A percentile compares a stretch with the other conserved stretches of the same genome.
phyloP scores from a whole-genome alignment of 2,888 invertebrate species.

The Theristus sp. region DNA sequence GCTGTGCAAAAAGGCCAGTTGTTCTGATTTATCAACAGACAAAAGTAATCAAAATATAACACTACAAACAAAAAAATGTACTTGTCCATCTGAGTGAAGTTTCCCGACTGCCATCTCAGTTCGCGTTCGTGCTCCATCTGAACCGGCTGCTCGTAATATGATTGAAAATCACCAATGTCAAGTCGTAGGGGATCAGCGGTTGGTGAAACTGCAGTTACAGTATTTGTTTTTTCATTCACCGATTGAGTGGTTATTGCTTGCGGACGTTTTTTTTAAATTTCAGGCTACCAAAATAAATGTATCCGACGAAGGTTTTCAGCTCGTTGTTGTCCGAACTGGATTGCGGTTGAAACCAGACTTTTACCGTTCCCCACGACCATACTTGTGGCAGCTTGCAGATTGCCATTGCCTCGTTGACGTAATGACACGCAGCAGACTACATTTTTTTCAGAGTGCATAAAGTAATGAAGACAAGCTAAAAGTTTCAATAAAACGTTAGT shows the following conservation, averaged over 20 bases:
- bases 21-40: no score
- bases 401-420: slow-evolving; percentile 24
- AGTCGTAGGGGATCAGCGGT: slow-evolving; percentile 26
- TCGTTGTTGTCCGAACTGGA: slow-evolving; percentile 14
- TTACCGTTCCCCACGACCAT: slow-evolving; percentile 27
- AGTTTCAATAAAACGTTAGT: no score
- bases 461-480: background rate
- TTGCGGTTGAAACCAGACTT: slow-evolving; percentile 26
- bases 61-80: no score
- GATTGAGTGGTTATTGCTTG: no score
- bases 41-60: no score
- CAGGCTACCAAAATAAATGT: slow-evolving; percentile 25
- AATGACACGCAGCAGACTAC: slow-evolving; percentile 18
- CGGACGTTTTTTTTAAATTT: no score
- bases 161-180: slow-evolving; percentile 23
- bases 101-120: slow-evolving; percentile 25
- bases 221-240: no score
- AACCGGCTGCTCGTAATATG: slow-evolving; percentile 25
- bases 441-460: background rate
- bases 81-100: slow-evolving; percentile 22
- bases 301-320: slow-evolving; percentile 27
- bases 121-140: slow-evolving; percentile 4
- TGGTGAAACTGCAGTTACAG: slow-evolving; percentile 25
- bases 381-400: slow-evolving; percentile 23
- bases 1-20: no score